Conservation (phyloP, 2,888 invertebrate species). For the Drosophila cognata region DNA sequence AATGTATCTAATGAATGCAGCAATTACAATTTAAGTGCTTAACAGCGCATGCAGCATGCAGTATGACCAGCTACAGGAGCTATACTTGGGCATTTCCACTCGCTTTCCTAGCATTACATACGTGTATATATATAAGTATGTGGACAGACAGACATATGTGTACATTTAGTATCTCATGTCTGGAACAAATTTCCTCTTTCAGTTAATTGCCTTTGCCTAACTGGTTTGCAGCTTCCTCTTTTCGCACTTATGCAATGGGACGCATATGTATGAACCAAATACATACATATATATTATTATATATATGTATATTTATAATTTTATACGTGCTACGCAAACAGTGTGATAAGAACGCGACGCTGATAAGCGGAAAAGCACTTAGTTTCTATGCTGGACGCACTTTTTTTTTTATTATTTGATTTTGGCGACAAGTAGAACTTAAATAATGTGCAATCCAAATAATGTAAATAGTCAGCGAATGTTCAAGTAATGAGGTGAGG, state of each 20-base stretch:
- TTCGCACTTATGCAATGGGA: conserved; percentile 55
- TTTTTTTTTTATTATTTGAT: conserved; percentile 6
- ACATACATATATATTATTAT: conserved; percentile 1
- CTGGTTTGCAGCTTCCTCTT: conserved; percentile 52
- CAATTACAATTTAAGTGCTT: conserved; percentile 60
- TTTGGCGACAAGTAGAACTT: neutral
- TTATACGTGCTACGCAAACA: conserved; percentile 56
- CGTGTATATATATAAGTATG: neutral
- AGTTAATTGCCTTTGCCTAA: conserved; percentile 9
- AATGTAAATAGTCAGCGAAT: conserved; percentile 14
- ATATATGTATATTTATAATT: conserved; percentile 18
- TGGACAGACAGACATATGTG: neutral
- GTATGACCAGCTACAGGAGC: conserved; percentile 38
- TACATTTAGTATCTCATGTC: neutral
- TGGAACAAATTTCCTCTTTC: neutral
- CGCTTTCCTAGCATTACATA: conserved; percentile 11
- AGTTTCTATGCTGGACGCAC: conserved; percentile 30
- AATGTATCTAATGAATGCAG: conserved; percentile 58
- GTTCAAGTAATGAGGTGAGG: neutral
- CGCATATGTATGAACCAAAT: conserved; percentile 23
- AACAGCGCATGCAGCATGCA: conserved; percentile 49
- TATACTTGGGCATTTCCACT: conserved; percentile 38
- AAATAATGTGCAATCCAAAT: conserved; percentile 10
- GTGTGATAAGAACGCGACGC: conserved; percentile 56
- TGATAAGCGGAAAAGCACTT: conserved; percentile 51